Base-by-base conservation (phyloP, 2,113 vertebrate genomes). In the Phyllopteryx taeniolatus region DNA sequence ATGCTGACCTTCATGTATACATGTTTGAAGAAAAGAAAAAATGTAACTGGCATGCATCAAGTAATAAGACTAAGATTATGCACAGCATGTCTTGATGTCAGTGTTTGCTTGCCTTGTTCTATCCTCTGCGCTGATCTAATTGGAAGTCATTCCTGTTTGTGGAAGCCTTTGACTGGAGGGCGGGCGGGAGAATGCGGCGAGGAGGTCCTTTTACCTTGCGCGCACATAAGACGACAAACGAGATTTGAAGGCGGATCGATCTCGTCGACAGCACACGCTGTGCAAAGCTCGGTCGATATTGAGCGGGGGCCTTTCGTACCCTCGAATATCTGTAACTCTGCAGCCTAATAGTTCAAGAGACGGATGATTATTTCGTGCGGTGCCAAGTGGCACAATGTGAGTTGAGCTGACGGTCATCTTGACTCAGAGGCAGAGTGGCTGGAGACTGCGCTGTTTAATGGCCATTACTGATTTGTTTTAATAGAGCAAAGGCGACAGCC, bases 391-490 rank as follows among this genome's bases (percentile, higher is more conserved):
- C 86, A 31, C 88, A 74, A 83, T 83, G 79, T 66, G 84, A 83
- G 86, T 86, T 79, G 84, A 87, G 88, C 85, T 89, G 88, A 91
- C 90, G 90, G 90, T 91, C 87, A 84, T 73, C 70, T 82, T 80
- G 85, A 85, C 85, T 89, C 71, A 51, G 76, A 82, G 79, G 67
- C 71, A 63, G 82, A 71, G 74, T 17, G 77, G 75, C 73, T 78
- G 59, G 67, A 82, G 79, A 87, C 68, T 19, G 75, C 71, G 63
- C 43, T 5, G 76, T 76, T 82, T 66, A 82, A 89, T 76, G 81
- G 79, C 53, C 19, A 19, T 60, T 31, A 14, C 68, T 42, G 69
- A 80, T 79, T 79, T 68, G 73, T 77, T 80, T 87, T 73, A 56
- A 71, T 49, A 49, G 62, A 46, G 76, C 63, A 82, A 80, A 84